These are phyloP conservation scores for Bradypodion ventrale DNA, from an alignment of 2,797 vertebrate species.

Conservation along the genomic window DNA sequence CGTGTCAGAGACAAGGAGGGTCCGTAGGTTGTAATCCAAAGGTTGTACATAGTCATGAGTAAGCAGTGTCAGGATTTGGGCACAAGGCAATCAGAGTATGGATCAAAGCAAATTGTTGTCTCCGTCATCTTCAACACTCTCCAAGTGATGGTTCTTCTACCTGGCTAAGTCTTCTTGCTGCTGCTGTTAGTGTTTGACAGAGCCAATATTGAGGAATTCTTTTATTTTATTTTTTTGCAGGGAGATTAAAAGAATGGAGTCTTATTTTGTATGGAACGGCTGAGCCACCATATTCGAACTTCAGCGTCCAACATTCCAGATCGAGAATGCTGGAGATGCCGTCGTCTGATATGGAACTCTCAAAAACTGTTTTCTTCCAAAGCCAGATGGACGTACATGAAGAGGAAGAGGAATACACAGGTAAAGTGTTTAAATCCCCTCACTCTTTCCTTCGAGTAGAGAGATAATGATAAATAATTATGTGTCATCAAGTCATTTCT, in stretches of 20 bases:
- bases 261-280: slow-evolving; percentile 86
- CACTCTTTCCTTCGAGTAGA: neutral
- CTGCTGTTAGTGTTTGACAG: too few species aligned
- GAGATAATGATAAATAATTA: too few species aligned
- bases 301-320: slow-evolving; percentile 63
- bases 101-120: too few species aligned
- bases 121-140: too few species aligned
- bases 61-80: too few species aligned
- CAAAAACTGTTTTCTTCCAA: slow-evolving; percentile 59
- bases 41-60: too few species aligned
- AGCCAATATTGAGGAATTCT: neutral
- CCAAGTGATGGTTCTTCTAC: too few species aligned
- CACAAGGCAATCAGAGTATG: too few species aligned
- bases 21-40: too few species aligned
- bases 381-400: slow-evolving; percentile 72
- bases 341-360: slow-evolving; percentile 55
- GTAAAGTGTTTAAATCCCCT: slow-evolving; percentile 57
- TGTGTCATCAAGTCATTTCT: too few species aligned
- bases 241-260: slow-evolving; percentile 91
- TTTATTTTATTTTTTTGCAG: slow-evolving; percentile 69
- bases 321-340: slow-evolving; percentile 76
- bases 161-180: too few species aligned
- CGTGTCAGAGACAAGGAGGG: too few species aligned
- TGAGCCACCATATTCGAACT: slow-evolving; percentile 77
- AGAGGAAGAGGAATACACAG: slow-evolving; percentile 85